A percentile compares a stretch with the other conserved stretches of the same genome.
Evolutionary conservation across 2,113 vertebrate species (phyloP).

Genomic region (Cinclus mexicanus): DNA sequence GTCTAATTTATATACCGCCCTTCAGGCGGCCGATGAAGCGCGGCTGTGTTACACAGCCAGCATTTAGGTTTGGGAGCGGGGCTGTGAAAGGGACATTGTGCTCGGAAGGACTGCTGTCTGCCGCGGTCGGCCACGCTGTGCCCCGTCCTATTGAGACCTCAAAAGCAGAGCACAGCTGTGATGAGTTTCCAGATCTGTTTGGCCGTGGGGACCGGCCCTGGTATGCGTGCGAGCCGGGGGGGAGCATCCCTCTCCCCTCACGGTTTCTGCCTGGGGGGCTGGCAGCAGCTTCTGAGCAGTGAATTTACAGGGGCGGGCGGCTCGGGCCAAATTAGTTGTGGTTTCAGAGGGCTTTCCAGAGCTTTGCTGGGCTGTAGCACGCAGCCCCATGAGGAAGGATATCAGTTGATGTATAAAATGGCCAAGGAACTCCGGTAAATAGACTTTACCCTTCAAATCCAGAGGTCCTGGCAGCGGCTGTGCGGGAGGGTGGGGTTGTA

Average conservation of each 20-base stretch:
- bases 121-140: not conserved
- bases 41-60: not conserved
- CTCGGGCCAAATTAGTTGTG: constrained; percentile 7
- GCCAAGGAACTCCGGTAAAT: constrained; percentile 35
- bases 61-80: not conserved
- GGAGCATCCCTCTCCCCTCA: not conserved
- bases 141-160: not conserved
- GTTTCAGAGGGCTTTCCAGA: constrained; percentile 24
- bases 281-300: not conserved
- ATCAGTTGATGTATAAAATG: constrained; percentile 37
- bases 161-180: constrained; percentile 21
- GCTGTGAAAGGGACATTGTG: constrained; percentile 26
- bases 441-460: constrained; percentile 49
- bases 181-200: constrained; percentile 28
- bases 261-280: not conserved
- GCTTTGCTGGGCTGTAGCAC: not conserved
- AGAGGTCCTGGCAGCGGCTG: constrained; percentile 50
- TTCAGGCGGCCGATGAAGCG: not conserved
- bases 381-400: constrained; percentile 13
- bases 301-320: not conserved
- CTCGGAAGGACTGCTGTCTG: not conserved
- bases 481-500: constrained; percentile 54
- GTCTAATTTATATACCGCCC: not conserved
- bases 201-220: not conserved
- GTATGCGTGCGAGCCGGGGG: not conserved